Base-by-base conservation (phyloP, 2,113 vertebrate species). In the Alligator mississippiensis region DNA sequence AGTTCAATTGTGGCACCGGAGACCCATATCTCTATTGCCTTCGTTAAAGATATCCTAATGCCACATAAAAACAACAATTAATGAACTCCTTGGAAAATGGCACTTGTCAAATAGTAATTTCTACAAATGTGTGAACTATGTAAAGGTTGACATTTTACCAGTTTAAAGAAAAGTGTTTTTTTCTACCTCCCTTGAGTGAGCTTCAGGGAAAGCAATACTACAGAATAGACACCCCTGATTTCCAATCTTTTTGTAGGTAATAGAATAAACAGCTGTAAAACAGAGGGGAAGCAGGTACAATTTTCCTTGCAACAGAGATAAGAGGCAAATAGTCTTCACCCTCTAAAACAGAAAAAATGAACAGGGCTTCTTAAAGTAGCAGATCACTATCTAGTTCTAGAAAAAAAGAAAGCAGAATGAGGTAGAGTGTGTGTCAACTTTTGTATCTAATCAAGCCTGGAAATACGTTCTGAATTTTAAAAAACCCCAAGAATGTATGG, bases 341-440 rank as follows among this genome's bases (percentile, higher is more conserved):
- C 28, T 76, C 60, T 63, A 28, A 79, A 87, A 85, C 30, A 4
- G 57, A 93, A 55, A 55, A 15, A 75, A 6, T 68, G 62, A 68
- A 68, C 13, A 34, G 28, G 3, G 2, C 5, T 78, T 82, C 57
- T 70, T 82, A 76, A 87, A 90, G 62, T 55, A 84, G 4, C 0
- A 57, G 60, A 57, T 2, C 30, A 1, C 63, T 47, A 25, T 77
- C 86, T 1, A 0, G 2, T 9, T 66, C 8, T 15, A 25, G 38
- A 59, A 12, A 11, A 9, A 5, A 3, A 60, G 77, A 87, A 90
- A 90, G 68, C 4, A 47, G 9, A 58, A 2, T 1, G 34, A 55
- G 61, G 6, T 78, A 57, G 17, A 11, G 13, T 55, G n/a, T 16
- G 4, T 18, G 9, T 64, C 27, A n/a, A 47, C 47, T 47, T 64